These are phyloP conservation scores for Leucania comma DNA, from an alignment of 2,888 invertebrate genomes.

Conservation along the genomic window DNA sequence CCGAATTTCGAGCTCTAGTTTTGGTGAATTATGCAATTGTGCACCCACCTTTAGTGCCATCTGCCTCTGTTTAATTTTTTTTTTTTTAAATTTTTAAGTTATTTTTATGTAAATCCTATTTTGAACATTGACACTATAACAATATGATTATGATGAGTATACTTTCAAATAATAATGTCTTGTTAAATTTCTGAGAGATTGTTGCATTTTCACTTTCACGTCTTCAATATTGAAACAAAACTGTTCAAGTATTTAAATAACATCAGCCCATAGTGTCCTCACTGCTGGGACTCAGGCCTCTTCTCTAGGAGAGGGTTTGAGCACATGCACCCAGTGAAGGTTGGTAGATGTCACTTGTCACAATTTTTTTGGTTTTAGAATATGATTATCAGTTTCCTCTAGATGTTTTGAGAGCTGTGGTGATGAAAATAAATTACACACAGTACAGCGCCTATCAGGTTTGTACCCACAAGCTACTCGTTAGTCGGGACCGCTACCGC, in stretches of 20 bases:
- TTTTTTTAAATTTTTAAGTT: conserved; percentile 52
- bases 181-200: conserved; percentile 4
- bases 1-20: conserved; percentile 71
- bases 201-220: conserved; percentile 1
- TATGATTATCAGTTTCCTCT: no score
- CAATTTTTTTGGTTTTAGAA: no score
- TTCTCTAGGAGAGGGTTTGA: no score
- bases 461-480: no score
- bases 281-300: no score
- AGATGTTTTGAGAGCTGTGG: no score
- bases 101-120: conserved; percentile 50
- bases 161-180: background rate
- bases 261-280: no score
- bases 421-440: no score
- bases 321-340: no score
- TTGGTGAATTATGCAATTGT: conserved; percentile 63
- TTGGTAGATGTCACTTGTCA: no score
- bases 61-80: conserved; percentile 60
- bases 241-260: background rate
- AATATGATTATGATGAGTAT: conserved; percentile 21
- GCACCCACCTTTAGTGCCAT: conserved; percentile 60
- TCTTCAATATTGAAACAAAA: background rate
- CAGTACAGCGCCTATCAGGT: no score
- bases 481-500: no score
- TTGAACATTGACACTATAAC: conserved; percentile 17